Base-by-base conservation (phyloP, 1,140 invertebrate species). In the Vanessa atalanta region DNA sequence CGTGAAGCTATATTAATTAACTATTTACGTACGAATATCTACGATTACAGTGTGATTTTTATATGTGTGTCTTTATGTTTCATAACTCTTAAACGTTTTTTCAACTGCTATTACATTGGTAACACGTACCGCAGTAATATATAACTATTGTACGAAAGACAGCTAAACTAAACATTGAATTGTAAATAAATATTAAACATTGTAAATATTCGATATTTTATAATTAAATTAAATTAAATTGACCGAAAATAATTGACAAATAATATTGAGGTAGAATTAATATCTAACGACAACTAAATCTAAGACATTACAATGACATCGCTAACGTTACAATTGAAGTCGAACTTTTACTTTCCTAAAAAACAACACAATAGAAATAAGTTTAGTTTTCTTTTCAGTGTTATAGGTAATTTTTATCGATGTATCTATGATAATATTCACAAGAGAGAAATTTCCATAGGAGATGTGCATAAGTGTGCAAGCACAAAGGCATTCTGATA, bases 171-270 rank as follows among this genome's bases (percentile, higher is more conserved):
- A 20, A 55, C 53, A 9, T 2, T 20, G 20, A 1, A 12, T 53
- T 76, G 75, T 76, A 77, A 77, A 79, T 79, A 70, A 73, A 65
- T 23, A 65, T 79, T 26, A 20, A 31, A 13, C 47, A 31, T 75
- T 73, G 53, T 76, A 43, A 75, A 65, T 60, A 65, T 31, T 57
- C 23, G 20, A 16, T 9, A n/a, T 48, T 67, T 26, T 13, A 76
- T 60, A 47, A 69, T 16, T 47, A 37, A 81, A 69, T 16, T 47
- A 37, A 81, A 69, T 47, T 61, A 16, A 61, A 63, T 7, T 78
- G 82, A 82, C 51, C 61, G 70, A 78, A 65, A 51, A 53, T 70
- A 80, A 82, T 80, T 82, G 81, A 82, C 81, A 82, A 82, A 72
- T 13, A 47, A 74, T 65, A 75, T 63, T 78, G 78, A 79, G 73